These are phyloP conservation scores for Notothenia coriiceps DNA, from an alignment of 2,113 vertebrate genomes.

Conservation along the genomic window DNA sequence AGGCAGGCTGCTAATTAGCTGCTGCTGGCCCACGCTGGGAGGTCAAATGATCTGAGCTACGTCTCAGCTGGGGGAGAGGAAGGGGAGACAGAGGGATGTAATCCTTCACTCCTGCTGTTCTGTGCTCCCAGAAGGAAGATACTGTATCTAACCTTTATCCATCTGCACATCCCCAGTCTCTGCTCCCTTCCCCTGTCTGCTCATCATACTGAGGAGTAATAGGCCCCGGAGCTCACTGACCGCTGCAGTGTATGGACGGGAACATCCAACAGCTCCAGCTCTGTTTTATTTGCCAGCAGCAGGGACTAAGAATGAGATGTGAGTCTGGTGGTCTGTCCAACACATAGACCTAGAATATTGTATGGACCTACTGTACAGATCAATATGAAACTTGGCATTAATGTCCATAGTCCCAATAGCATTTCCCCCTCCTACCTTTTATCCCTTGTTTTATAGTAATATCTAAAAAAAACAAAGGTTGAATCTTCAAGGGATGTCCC, in stretches of 20 bases:
- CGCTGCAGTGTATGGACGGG: not conserved
- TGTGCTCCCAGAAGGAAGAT: slow-evolving; percentile 64
- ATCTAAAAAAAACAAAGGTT: not conserved
- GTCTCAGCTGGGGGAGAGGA: slow-evolving; percentile 57
- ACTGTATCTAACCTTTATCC: slow-evolving; percentile 78
- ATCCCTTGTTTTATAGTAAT: not conserved
- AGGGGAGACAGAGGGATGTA: slow-evolving; percentile 30
- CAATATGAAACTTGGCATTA: not conserved
- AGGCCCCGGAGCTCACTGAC: slow-evolving; percentile 23
- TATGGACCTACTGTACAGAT: not conserved
- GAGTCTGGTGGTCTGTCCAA: not conserved
- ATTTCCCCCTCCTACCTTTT: too few species aligned
- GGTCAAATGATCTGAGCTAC: slow-evolving; percentile 84
- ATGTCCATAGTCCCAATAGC: not conserved
- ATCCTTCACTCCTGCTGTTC: slow-evolving; percentile 59
- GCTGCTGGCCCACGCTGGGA: slow-evolving; percentile 79
- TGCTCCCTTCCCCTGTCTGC: slow-evolving; percentile 36
- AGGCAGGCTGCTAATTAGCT: slow-evolving; percentile 82
- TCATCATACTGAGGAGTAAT: slow-evolving; percentile 75
- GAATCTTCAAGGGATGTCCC: not conserved
- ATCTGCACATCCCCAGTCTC: slow-evolving; percentile 55
- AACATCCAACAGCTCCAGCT: not conserved
- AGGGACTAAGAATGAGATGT: not conserved
- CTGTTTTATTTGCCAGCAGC: not conserved
- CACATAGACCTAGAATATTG: not conserved